phyloP scores from a whole-genome alignment of 2,888 invertebrate species.

The Abscondita cerata region DNA sequence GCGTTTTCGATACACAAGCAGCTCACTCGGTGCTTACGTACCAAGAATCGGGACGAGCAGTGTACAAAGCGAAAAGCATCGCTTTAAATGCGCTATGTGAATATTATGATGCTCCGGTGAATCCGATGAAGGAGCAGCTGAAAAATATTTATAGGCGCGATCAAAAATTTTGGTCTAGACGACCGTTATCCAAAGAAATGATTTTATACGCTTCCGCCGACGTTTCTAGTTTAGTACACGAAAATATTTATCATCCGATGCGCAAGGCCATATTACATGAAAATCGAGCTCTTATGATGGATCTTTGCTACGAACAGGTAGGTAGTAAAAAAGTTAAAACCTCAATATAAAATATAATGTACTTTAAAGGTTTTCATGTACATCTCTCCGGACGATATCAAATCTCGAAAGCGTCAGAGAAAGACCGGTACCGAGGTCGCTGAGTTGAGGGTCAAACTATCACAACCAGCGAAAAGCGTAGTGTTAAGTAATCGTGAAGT shows the following conservation, averaged over 20 bases:
- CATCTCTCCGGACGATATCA: slow-evolving; percentile 85
- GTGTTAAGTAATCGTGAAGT: slow-evolving; percentile 93
- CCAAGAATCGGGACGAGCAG: slow-evolving; percentile 88
- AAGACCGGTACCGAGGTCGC: slow-evolving; percentile 91
- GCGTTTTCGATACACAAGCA: slow-evolving; percentile 86
- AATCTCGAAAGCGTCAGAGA: slow-evolving; percentile 85
- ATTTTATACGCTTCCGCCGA: slow-evolving; percentile 90
- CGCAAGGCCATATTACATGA: slow-evolving; percentile 74
- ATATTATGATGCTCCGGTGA: slow-evolving; percentile 84
- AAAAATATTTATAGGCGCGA: slow-evolving; percentile 86
- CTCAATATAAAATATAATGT: too few species aligned
- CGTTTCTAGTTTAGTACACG: slow-evolving; percentile 85
- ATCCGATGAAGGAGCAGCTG: slow-evolving; percentile 90
- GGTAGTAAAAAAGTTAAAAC: too few species aligned
- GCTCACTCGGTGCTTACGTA: slow-evolving; percentile 91
- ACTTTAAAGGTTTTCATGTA: slow-evolving; percentile 70
- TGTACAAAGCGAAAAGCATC: slow-evolving; percentile 93
- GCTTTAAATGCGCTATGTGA: slow-evolving; percentile 92
- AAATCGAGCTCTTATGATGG: slow-evolving; percentile 75
- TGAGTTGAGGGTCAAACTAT: slow-evolving; percentile 83
- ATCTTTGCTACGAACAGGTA: slow-evolving; percentile 85
- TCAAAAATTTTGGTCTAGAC: slow-evolving; percentile 84
- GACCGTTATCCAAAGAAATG: slow-evolving; percentile 91
- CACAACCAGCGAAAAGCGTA: slow-evolving; percentile 83
- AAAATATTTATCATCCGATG: slow-evolving; percentile 80